Evolutionary conservation across 1,140 invertebrate species (phyloP).

Genomic region (Habropoda laboriosa): DNA sequence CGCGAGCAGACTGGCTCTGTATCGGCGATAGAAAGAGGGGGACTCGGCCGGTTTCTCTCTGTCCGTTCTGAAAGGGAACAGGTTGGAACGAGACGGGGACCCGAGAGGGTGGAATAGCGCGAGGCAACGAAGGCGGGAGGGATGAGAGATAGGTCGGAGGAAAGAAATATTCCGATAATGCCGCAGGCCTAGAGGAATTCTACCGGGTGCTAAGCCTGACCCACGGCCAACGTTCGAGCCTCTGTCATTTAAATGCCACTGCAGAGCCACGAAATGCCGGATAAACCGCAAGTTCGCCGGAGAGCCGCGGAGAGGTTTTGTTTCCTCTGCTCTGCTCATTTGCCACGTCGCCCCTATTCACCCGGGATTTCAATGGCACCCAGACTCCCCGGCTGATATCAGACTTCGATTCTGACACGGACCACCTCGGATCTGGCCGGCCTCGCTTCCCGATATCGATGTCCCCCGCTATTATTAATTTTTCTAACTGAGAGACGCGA

Average conservation of each 20-base stretch:
- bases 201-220: conserved; percentile 37
- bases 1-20: conserved; percentile 24
- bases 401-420: conserved; percentile 14
- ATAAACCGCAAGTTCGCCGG: conserved; percentile 56
- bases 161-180: conserved; percentile 68
- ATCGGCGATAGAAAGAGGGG: conserved; percentile 4
- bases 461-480: conserved; percentile 32
- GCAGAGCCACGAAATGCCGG: conserved; percentile 43
- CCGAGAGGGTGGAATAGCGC: conserved; percentile 9
- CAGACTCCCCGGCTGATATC: not conserved
- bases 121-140: conserved; percentile 23
- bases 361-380: conserved; percentile 14
- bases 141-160: no score
- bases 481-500: not conserved
- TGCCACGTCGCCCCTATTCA: conserved; percentile 13
- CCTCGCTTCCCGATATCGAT: conserved; percentile 2
- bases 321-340: conserved; percentile 17
- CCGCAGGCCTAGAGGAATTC: conserved; percentile 58
- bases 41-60: not conserved
- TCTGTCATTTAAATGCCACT: conserved; percentile 56
- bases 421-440: not conserved
- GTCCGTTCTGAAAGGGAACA: not conserved
- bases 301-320: conserved; percentile 35
- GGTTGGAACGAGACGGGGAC: not conserved
- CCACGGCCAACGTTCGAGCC: conserved; percentile 13